Base-by-base conservation (phyloP, 2,888 invertebrate genomes). In the Harpagoxenus sublaevis region DNA sequence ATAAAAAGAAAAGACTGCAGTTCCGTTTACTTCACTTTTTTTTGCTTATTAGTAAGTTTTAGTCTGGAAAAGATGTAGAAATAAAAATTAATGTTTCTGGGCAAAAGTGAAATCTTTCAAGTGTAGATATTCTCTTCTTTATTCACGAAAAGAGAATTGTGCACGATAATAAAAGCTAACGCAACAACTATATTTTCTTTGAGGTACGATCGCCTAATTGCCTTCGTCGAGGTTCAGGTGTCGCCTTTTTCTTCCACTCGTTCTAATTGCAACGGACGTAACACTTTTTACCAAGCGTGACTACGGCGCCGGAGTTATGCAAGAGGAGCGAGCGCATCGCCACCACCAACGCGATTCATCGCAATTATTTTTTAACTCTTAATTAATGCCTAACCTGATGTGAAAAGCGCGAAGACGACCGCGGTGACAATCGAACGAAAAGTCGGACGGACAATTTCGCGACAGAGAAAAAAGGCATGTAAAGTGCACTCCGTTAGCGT, bases 401-500 rank as follows among this genome's bases (percentile, higher is more conserved):
- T 9, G n/a, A 31, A 4, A 9, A 18, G 15, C 42, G 31, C 57
- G 18, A 31, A 12, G 12, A 73, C 68, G 23, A 63, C 3, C 12
- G 39, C 35, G 23, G 35, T 1, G 35, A 73, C 74, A 18, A 60
- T 74, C 63, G 55, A 3, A 12, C 55, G 73, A 35, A 60, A 84
- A 82, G 53, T 85, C 15, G 18, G 23, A 70, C 53, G 18, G 68
- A 75, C 57, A 77, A 48, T 83, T 75, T 74, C 31, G 78, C 73
- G 87, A 89, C 86, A 84, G 63, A 83, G 68, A 70, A 73, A 31
- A 28, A 31, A 18, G 23, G 78, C 75, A 55, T 70, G 79, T 79
- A 42, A 87, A 90, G 87, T 82, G 86, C 89, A 91, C 90, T 93
- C 93, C 93, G 94, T 94, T 94, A 93, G 91, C 90, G 90, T 85